These are phyloP conservation scores for Amphiura filiformis DNA, from an alignment of 35 echinoderm and acorn worm genomes.

Conservation along the genomic window DNA sequence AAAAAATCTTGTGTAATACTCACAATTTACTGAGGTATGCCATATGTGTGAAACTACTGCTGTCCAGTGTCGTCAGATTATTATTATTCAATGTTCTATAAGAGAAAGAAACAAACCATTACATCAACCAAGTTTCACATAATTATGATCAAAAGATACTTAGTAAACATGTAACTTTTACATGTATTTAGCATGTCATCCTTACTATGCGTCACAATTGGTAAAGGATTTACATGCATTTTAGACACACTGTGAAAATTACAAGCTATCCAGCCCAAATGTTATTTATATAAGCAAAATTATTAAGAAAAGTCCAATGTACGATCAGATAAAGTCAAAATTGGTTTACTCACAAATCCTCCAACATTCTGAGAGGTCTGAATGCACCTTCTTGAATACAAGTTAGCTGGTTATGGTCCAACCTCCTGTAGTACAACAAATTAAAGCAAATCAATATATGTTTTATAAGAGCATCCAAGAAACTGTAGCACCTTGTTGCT, in stretches of 20 bases:
- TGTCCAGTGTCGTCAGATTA: slow-evolving; percentile 89
- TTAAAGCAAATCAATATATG: neutral
- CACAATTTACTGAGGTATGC: slow-evolving; percentile 87
- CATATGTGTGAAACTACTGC: slow-evolving; percentile 96
- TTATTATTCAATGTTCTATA: slow-evolving; percentile 85
- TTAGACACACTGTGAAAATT: no score
- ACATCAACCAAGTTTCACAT: no score
- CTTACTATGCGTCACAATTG: neutral
- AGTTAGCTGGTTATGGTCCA: slow-evolving; percentile 74
- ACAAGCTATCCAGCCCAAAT: no score
- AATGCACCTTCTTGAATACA: slow-evolving; percentile 79
- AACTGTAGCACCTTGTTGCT: neutral
- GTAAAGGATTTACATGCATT: no score
- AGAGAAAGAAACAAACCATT: slow-evolving; percentile 24
- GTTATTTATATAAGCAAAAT: no score
- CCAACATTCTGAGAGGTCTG: slow-evolving; percentile 73
- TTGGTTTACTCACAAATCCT: slow-evolving; percentile 72
- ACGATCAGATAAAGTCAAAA: no score
- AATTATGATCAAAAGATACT: no score
- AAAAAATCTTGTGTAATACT: slow-evolving; percentile 66
- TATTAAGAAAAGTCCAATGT: no score
- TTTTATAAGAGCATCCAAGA: neutral
- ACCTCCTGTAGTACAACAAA: slow-evolving; percentile 61
- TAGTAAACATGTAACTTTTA: neutral
- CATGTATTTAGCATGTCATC: neutral